A percentile compares a stretch with the other conserved stretches of the same genome.
Evolutionary conservation across 2,113 vertebrate genomes (phyloP).

Genomic region (Petaurus breviceps): DNA sequence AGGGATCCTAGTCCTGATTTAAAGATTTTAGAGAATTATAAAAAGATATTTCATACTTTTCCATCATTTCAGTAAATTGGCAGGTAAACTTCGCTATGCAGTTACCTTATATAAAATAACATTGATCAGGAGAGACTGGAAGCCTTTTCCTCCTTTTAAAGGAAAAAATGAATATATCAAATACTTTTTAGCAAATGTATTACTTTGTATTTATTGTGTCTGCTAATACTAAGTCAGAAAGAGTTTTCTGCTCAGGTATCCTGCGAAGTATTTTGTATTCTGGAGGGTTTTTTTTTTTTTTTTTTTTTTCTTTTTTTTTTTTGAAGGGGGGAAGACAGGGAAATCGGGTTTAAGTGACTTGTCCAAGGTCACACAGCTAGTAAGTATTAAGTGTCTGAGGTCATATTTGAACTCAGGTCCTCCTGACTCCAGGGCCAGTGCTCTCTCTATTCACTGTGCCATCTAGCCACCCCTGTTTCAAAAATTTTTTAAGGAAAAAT

Average conservation of each 20-base stretch:
- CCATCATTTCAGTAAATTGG: neutral
- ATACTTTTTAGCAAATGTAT: slow-evolving; percentile 26
- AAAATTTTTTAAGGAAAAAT: neutral
- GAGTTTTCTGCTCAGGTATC: neutral
- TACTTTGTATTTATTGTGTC: neutral
- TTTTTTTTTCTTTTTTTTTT: neutral
- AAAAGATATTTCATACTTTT: neutral
- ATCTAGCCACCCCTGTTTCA: neutral
- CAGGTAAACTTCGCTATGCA: neutral
- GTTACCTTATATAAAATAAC: neutral
- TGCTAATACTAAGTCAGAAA: slow-evolving; percentile 10
- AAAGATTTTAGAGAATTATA: neutral
- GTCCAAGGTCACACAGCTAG: too few species aligned
- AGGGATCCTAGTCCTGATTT: neutral
- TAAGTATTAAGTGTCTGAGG: too few species aligned
- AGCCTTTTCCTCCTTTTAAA: neutral
- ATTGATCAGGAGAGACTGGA: slow-evolving; percentile 17
- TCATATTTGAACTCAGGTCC: too few species aligned
- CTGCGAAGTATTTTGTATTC: slow-evolving; percentile 11
- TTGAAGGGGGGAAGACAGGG: too few species aligned
- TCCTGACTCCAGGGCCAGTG: too few species aligned
- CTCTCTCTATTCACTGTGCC: too few species aligned
- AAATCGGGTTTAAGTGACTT: too few species aligned
- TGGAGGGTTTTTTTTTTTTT: neutral
- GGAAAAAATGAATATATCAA: neutral